phyloP scores from a whole-genome alignment of 2,113 vertebrate species.

The Stegastes partitus region DNA sequence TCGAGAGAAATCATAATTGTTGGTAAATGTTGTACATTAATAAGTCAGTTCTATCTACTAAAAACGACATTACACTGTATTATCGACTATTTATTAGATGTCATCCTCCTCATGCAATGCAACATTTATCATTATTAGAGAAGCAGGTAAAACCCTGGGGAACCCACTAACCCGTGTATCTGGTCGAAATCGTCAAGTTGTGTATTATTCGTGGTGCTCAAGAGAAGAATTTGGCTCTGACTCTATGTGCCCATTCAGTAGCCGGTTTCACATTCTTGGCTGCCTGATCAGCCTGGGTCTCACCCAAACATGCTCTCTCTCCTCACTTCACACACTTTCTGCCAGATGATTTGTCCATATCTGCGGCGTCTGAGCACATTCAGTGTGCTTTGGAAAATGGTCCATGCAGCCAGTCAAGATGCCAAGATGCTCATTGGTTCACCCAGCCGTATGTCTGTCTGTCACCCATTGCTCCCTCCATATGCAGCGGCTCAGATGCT shows the following conservation, averaged over 20 bases:
- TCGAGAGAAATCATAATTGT: neutral
- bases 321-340: slow-evolving; percentile 69
- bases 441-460: slow-evolving; percentile 78
- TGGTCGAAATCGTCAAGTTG: slow-evolving; percentile 15
- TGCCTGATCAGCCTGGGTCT: slow-evolving; percentile 58
- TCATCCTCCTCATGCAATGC: neutral
- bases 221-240: slow-evolving; percentile 35
- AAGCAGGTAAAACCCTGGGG: neutral
- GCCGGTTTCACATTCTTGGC: slow-evolving; percentile 68
- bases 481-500: slow-evolving; percentile 75
- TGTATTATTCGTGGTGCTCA: slow-evolving; percentile 30
- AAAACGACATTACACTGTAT: neutral
- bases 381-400: slow-evolving; percentile 58
- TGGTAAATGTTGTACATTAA: neutral
- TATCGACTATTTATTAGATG: neutral
- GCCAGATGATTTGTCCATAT: slow-evolving; percentile 78
- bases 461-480: slow-evolving; percentile 76
- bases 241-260: slow-evolving; percentile 46
- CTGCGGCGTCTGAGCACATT: slow-evolving; percentile 67
- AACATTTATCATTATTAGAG: neutral
- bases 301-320: slow-evolving; percentile 70
- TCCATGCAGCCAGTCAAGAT: slow-evolving; percentile 55
- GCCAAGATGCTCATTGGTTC: slow-evolving; percentile 70
- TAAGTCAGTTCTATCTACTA: neutral
- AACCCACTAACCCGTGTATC: neutral